Conservation (phyloP, 2,888 invertebrate genomes). For the Kryphioiulus occultus region DNA sequence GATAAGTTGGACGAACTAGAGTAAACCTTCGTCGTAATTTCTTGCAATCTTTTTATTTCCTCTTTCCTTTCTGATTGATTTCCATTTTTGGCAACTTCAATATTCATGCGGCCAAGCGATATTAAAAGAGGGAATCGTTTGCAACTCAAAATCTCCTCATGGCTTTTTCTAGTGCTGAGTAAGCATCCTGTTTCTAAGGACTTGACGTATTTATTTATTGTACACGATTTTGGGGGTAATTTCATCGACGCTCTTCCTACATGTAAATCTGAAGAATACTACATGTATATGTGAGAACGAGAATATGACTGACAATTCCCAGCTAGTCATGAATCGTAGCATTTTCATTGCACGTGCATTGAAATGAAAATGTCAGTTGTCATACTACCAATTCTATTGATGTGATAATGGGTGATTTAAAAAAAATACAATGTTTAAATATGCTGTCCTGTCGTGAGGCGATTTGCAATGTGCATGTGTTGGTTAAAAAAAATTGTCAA, state of each 20-base stretch:
- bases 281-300: no score
- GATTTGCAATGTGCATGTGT: no score
- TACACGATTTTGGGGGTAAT: not conserved
- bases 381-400: not conserved
- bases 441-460: no score
- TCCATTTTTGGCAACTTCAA: not conserved
- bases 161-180: not conserved
- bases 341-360: no score
- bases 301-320: no score
- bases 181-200: not conserved
- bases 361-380: not conserved
- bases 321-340: no score
- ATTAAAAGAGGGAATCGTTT: not conserved
- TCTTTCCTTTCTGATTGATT: not conserved
- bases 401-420: not conserved
- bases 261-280: not conserved
- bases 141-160: not conserved
- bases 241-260: not conserved
- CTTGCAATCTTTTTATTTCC: not conserved
- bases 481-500: no score
- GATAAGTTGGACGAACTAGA: not conserved
- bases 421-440: not conserved
- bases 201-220: not conserved
- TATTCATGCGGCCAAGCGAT: not conserved
- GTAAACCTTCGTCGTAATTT: not conserved